These are phyloP conservation scores for Tetranychus piercei DNA, from an alignment of 2,888 invertebrate species.

Conservation along the genomic window DNA sequence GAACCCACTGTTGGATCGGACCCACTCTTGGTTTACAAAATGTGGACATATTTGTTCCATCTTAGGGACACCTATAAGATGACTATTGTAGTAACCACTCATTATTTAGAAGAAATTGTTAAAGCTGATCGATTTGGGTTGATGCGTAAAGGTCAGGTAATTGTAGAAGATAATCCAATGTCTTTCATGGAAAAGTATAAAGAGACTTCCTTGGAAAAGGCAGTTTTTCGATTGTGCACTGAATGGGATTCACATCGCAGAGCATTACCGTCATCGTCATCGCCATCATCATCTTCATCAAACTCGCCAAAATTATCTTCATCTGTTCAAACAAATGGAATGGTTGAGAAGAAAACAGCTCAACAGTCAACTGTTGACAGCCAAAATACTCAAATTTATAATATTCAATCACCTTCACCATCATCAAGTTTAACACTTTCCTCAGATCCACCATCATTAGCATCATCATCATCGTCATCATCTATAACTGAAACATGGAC, in stretches of 20 bases:
- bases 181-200: constrained; percentile 26
- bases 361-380: not conserved
- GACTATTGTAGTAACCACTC: constrained; percentile 82
- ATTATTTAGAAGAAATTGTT: constrained; percentile 78
- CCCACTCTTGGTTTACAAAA: constrained; percentile 55
- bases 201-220: constrained; percentile 50
- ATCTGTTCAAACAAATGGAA: too few relatives aligned
- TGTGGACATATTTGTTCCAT: constrained; percentile 79
- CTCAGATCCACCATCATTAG: not conserved
- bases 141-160: constrained; percentile 10
- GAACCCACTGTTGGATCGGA: constrained; percentile 44
- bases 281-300: not conserved
- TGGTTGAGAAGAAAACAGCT: not conserved
- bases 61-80: constrained; percentile 56
- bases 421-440: not conserved
- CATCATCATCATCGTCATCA: not conserved
- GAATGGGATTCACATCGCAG: constrained; percentile 24
- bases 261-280: not conserved
- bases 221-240: constrained; percentile 57
- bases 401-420: not conserved
- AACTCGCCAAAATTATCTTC: not conserved
- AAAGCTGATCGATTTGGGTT: constrained; percentile 28
- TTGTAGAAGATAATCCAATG: constrained; percentile 31
- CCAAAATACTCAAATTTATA: not conserved
- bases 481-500: not conserved